Percentiles rank a stretch among this genome's conserved stretches.
Conservation (phyloP, 2,888 invertebrate genomes). For the Sinhomidia bicolor region DNA sequence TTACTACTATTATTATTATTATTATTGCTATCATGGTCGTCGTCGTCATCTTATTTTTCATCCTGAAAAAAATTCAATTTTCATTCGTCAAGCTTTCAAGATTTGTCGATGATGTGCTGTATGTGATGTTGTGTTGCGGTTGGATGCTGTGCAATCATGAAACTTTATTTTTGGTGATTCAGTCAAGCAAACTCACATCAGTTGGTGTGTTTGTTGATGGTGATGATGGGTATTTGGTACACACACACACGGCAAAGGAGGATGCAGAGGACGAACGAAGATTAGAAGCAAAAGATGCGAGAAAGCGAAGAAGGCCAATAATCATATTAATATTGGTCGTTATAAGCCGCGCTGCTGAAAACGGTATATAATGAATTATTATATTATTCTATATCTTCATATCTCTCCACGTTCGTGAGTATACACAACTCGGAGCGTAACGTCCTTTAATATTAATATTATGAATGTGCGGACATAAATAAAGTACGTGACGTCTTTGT, state of each 20-base stretch:
- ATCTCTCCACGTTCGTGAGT: not conserved
- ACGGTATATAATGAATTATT: too few species aligned
- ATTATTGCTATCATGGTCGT: too few species aligned
- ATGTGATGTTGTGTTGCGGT: slow-evolving; percentile 30
- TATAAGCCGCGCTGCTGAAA: slow-evolving; percentile 39
- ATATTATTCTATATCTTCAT: too few species aligned
- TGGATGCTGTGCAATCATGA: slow-evolving; percentile 37
- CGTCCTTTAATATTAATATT: slow-evolving; percentile 39
- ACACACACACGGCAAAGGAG: not conserved
- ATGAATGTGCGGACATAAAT: slow-evolving; percentile 57
- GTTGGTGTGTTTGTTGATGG: slow-evolving; percentile 1
- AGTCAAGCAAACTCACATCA: slow-evolving; percentile 45
- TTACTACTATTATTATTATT: too few species aligned
- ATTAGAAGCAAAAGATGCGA: not conserved
- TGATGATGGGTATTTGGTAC: not conserved
- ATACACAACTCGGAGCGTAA: not conserved
- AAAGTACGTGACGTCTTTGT: slow-evolving; percentile 55
- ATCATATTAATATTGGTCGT: slow-evolving; percentile 54
- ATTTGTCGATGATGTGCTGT: slow-evolving; percentile 35
- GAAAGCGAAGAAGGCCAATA: slow-evolving; percentile 32
- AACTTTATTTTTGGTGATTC: slow-evolving; percentile 63
- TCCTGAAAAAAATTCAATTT: slow-evolving; percentile 40
- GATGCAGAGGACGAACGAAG: not conserved
- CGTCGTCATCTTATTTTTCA: slow-evolving; percentile 22
- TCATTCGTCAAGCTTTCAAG: slow-evolving; percentile 40